Evolutionary conservation across 2,113 vertebrate species (phyloP).

Genomic region (Platycercus adscitus): DNA sequence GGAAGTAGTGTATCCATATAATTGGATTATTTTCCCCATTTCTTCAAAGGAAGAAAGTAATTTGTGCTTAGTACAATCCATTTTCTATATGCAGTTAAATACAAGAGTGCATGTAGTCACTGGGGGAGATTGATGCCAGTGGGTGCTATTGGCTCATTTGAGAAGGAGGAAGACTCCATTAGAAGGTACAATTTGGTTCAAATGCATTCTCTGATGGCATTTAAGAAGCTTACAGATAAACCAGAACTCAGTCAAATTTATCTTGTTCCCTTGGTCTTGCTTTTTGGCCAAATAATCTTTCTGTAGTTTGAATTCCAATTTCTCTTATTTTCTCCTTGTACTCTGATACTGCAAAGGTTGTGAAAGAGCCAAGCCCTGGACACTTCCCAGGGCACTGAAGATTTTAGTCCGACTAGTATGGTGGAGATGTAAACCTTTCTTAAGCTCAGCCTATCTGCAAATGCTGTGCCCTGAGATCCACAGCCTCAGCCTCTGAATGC

Average conservation of each 20-base stretch:
- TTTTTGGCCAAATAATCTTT: neutral
- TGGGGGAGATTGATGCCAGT: neutral
- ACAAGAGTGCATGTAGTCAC: neutral
- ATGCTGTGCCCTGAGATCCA: neutral
- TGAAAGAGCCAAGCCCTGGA: neutral
- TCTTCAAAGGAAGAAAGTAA: neutral
- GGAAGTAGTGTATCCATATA: neutral
- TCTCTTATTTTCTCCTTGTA: neutral
- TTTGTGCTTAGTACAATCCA: neutral
- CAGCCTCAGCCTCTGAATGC: neutral
- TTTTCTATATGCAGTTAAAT: neutral
- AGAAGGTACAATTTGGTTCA: neutral
- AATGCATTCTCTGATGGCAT: neutral
- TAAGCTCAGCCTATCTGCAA: neutral
- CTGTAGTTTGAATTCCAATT: neutral
- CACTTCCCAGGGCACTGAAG: neutral
- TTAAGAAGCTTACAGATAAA: constrained; percentile 10
- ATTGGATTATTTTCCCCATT: neutral
- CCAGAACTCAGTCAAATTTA: neutral
- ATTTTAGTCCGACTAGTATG: neutral
- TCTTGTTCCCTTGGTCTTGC: neutral
- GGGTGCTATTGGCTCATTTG: neutral
- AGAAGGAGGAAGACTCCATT: neutral
- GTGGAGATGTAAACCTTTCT: neutral
- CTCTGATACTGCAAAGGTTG: neutral